A percentile compares a stretch with the other conserved stretches of the same genome.
phyloP scores from a whole-genome alignment of 2,797 vertebrate species.

The Phoebastria nigripes region DNA sequence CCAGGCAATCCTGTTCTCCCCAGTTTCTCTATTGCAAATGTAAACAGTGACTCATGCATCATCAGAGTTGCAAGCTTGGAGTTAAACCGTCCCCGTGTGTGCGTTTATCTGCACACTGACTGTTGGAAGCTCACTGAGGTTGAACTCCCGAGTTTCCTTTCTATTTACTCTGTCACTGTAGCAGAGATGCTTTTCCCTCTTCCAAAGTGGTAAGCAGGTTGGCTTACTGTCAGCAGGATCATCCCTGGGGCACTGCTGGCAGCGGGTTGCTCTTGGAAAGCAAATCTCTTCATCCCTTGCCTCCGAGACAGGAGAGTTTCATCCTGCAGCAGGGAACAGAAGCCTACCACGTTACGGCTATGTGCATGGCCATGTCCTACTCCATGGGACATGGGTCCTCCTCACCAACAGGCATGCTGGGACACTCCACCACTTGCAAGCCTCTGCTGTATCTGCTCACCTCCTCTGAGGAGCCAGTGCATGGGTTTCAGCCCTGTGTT shows the following conservation, averaged over 20 bases:
- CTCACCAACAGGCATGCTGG: not conserved
- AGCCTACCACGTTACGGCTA: not conserved
- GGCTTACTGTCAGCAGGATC: not conserved
- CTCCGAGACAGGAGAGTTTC: not conserved
- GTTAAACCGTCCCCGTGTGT: not conserved
- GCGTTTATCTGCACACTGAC: slow-evolving; percentile 8
- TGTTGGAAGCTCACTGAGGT: not conserved
- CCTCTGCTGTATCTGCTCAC: not conserved
- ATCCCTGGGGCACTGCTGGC: not conserved
- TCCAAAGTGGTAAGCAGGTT: not conserved
- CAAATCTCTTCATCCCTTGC: not conserved
- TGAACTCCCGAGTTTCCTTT: slow-evolving; percentile 28
- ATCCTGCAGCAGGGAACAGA: not conserved
- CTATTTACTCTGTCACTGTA: not conserved
- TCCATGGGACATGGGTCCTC: not conserved
- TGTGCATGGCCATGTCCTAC: not conserved
- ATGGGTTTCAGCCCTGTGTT: not conserved
- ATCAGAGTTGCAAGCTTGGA: slow-evolving; percentile 5
- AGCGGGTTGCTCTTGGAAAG: not conserved
- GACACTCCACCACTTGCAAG: not conserved
- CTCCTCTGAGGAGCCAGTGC: not conserved
- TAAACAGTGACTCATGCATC: not conserved
- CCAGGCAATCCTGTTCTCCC: not conserved
- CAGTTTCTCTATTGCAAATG: not conserved
- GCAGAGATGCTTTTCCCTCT: not conserved